These are phyloP conservation scores for Hemicrepidius hirtus DNA, from an alignment of 2,888 invertebrate genomes.

Conservation along the genomic window DNA sequence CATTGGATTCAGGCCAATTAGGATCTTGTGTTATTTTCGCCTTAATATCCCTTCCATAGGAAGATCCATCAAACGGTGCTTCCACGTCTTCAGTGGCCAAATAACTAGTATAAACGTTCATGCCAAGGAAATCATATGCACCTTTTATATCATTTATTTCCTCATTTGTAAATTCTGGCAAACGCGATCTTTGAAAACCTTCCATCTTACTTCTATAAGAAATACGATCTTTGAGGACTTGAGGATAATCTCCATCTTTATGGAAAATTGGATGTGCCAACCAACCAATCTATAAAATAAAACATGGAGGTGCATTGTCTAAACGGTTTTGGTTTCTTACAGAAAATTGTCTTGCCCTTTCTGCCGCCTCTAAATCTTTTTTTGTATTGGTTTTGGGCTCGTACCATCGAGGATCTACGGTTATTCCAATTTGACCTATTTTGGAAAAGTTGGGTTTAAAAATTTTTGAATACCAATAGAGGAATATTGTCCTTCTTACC, in stretches of 20 bases:
- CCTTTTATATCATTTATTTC: conserved; percentile 70
- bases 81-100: conserved; percentile 21
- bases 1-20: not conserved
- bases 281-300: conserved; percentile 72
- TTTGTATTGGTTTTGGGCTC: conserved; percentile 76
- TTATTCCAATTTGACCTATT: conserved; percentile 77
- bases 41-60: conserved; percentile 65
- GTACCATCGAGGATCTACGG: conserved; percentile 77
- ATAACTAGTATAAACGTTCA: conserved; percentile 72
- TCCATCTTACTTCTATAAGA: conserved; percentile 52
- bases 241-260: conserved; percentile 56
- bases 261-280: conserved; percentile 72
- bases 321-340: conserved; percentile 64
- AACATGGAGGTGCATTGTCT: too few species aligned
- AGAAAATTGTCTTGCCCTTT: conserved; percentile 74
- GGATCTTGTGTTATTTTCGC: conserved; percentile 55
- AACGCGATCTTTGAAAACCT: conserved; percentile 63
- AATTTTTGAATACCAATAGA: too few species aligned
- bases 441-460: too few species aligned
- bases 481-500: conserved; percentile 19
- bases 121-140: conserved; percentile 72
- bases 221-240: conserved; percentile 64
- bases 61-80: conserved; percentile 17
- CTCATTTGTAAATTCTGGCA: conserved; percentile 74
- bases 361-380: conserved; percentile 77